These are phyloP conservation scores for Mimachlamys varia DNA, from an alignment of 2,888 invertebrate genomes.

Conservation along the genomic window DNA sequence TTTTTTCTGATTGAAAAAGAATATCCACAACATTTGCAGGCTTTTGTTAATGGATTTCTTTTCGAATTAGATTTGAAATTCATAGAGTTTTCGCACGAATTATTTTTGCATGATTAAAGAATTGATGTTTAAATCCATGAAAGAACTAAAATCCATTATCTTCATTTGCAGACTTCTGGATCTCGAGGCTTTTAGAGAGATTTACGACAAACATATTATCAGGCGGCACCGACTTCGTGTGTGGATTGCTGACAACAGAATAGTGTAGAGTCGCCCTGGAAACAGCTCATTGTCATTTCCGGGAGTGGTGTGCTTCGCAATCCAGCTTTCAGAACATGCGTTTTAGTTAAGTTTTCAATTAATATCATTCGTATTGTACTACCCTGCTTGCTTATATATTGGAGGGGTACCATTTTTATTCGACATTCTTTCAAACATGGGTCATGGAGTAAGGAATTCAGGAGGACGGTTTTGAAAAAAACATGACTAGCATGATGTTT, in stretches of 20 bases:
- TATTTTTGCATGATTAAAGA: background rate
- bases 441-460: too few species aligned
- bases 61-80: slow-evolving; percentile 13
- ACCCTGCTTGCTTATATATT: background rate
- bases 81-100: background rate
- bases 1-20: background rate
- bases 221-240: background rate
- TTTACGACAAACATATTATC: background rate
- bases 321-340: background rate
- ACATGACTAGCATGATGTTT: too few species aligned
- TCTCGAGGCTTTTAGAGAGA: background rate
- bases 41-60: background rate
- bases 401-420: too few species aligned
- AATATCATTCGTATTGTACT: background rate
- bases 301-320: background rate
- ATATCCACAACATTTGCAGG: background rate
- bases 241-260: slow-evolving; percentile 12
- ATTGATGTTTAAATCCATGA: background rate
- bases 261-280: background rate
- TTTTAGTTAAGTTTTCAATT: background rate
- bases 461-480: too few species aligned
- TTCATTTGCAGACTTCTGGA: background rate
- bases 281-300: background rate
- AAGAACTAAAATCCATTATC: background rate
- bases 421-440: too few species aligned